Percentiles rank a stretch among this genome's conserved stretches.
Evolutionary conservation across 2,888 invertebrate species (phyloP).

Genomic region (Blastobasis lacticolella): DNA sequence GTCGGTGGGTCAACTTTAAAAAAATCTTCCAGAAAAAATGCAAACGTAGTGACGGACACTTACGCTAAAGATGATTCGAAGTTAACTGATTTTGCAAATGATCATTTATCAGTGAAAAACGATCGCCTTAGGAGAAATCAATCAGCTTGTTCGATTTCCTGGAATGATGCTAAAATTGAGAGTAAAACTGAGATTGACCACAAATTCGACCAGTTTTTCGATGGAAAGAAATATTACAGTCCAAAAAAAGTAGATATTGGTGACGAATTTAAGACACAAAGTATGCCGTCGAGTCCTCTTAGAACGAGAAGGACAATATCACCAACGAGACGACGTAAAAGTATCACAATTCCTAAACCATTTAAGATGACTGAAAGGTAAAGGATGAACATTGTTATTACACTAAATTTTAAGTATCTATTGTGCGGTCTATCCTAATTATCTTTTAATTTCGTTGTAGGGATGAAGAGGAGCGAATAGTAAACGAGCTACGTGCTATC

Average conservation of each 20-base stretch:
- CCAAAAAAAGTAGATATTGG: conserved; percentile 21
- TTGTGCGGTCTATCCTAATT: not conserved
- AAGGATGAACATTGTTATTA: conserved; percentile 1
- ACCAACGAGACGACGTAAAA: conserved; percentile 36
- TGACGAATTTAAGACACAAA: conserved; percentile 62
- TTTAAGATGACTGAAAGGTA: conserved; percentile 82
- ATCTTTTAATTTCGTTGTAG: conserved; percentile 43
- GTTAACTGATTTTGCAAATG: conserved; percentile 27
- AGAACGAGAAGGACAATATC: conserved; percentile 45
- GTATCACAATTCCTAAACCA: conserved; percentile 77
- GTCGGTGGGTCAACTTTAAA: conserved; percentile 29
- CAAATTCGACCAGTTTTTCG: conserved; percentile 57
- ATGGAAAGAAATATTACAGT: conserved; percentile 31
- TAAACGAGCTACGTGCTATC: conserved; percentile 62
- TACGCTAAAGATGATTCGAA: conserved; percentile 27
- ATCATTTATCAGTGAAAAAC: conserved; percentile 23
- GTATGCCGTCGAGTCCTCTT: conserved; percentile 75
- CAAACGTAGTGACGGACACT: conserved; percentile 9
- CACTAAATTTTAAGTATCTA: not conserved
- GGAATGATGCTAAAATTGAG: conserved; percentile 56
- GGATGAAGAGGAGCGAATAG: conserved; percentile 77
- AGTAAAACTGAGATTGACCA: conserved; percentile 47
- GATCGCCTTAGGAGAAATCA: conserved; percentile 53
- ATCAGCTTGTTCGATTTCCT: conserved; percentile 65
- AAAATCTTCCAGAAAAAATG: conserved; percentile 22